Percentiles rank a stretch among this genome's conserved stretches.
phyloP scores from a whole-genome alignment of 2,888 invertebrate species.

The Ischnus inquisitorius region DNA sequence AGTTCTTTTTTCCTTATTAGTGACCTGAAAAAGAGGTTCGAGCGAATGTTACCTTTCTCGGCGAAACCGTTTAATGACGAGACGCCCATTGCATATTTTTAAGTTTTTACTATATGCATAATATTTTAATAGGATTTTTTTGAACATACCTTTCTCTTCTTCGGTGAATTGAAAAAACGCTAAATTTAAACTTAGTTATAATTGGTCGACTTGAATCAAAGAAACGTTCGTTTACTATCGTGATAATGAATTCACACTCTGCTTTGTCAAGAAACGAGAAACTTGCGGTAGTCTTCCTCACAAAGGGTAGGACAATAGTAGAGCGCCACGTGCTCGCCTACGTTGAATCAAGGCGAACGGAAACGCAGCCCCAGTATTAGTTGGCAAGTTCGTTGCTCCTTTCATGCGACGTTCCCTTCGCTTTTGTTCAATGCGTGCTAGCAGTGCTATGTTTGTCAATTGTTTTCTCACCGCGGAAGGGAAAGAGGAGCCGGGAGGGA shows the following conservation, averaged over 20 bases:
- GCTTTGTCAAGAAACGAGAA: background rate
- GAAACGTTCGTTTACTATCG: no score
- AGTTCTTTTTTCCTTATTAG: slow-evolving; percentile 4
- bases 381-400: slow-evolving; percentile 61
- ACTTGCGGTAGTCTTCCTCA: background rate
- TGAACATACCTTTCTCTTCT: no score
- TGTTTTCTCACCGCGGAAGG: slow-evolving; percentile 42
- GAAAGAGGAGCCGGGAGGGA: no score
- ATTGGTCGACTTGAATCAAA: no score
- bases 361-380: slow-evolving; percentile 27
- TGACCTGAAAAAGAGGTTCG: background rate
- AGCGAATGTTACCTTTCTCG: background rate
- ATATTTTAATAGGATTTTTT: no score
- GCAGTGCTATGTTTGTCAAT: slow-evolving; percentile 11
- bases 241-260: no score
- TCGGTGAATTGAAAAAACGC: no score
- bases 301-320: slow-evolving; percentile 5
- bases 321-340: slow-evolving; percentile 25
- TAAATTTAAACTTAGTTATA: no score
- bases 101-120: no score
- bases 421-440: slow-evolving; percentile 38
- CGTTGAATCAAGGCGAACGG: slow-evolving; percentile 35
- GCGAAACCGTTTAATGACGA: background rate
- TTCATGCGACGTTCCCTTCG: slow-evolving; percentile 35
- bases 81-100: no score